These are phyloP conservation scores for Cheiracanthium punctorium DNA, from an alignment of 2,888 invertebrate species.

Conservation along the genomic window DNA sequence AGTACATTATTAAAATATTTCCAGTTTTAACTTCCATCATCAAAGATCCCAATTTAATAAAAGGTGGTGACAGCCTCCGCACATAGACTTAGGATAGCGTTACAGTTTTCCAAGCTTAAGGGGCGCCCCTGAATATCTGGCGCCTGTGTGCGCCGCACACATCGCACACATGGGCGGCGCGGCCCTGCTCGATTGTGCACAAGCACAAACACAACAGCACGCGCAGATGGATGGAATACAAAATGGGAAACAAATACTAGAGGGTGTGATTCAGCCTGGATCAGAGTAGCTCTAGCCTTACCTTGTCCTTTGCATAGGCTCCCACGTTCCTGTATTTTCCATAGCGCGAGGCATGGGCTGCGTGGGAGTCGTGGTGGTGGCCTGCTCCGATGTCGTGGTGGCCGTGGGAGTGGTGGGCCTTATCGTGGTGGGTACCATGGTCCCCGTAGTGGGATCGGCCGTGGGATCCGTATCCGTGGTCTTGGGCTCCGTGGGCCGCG, in stretches of 20 bases:
- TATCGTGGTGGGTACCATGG: constrained; percentile 55
- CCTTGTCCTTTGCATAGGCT: constrained; percentile 66
- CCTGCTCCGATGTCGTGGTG: constrained; percentile 62
- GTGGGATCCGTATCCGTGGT: constrained; percentile 48
- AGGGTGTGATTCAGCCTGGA: constrained; percentile 34
- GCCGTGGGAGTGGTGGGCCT: constrained; percentile 56
- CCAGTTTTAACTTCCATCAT: too few relatives aligned
- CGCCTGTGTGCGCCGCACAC: too few relatives aligned
- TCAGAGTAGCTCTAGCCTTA: constrained; percentile 32
- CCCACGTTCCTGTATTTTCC: constrained; percentile 61
- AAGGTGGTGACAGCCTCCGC: constrained; percentile 43
- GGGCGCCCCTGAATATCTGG: too few relatives aligned
- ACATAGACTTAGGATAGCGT: constrained; percentile 22
- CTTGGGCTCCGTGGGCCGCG: constrained; percentile 50
- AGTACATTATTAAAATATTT: too few relatives aligned
- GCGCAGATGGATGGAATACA: too few relatives aligned
- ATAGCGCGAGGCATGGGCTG: constrained; percentile 49
- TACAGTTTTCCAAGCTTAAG: too few relatives aligned
- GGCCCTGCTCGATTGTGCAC: constrained; percentile 52
- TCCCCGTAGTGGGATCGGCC: constrained; percentile 57
- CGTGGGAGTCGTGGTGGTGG: constrained; percentile 48
- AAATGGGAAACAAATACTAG: too few relatives aligned
- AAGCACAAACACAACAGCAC: too few relatives aligned
- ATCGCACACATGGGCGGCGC: too few relatives aligned
- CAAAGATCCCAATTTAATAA: too few relatives aligned